Evolutionary conservation across 2,113 vertebrate genomes (phyloP).

Genomic region (Channa maculata): DNA sequence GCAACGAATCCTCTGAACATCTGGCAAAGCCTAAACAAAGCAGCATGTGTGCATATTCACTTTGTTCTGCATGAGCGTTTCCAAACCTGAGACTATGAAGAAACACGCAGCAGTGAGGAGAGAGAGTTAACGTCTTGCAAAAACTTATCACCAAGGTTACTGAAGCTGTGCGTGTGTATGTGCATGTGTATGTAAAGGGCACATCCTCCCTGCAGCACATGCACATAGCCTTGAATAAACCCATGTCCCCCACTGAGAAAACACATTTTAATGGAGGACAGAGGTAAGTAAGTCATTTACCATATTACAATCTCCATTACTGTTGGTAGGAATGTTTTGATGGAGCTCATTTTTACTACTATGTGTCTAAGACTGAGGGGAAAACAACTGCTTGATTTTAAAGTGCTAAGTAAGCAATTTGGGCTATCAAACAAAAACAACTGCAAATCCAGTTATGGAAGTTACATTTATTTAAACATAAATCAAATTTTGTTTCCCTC

Average conservation of each 20-base stretch:
- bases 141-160: constrained; percentile 61
- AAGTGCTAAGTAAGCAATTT: constrained; percentile 57
- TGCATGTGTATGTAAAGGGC: constrained; percentile 51
- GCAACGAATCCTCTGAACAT: constrained; percentile 56
- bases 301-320: constrained; percentile 17
- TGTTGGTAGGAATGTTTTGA: constrained; percentile 5
- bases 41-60: constrained; percentile 30
- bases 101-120: constrained; percentile 19
- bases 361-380: constrained; percentile 23
- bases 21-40: constrained; percentile 64
- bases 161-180: constrained; percentile 45
- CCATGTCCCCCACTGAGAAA: constrained; percentile 43
- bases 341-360: constrained; percentile 39
- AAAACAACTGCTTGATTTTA: constrained; percentile 40
- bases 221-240: constrained; percentile 50
- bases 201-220: constrained; percentile 50
- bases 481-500: constrained; percentile 47
- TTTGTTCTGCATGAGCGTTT: constrained; percentile 56
- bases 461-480: constrained; percentile 57
- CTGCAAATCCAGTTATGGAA: constrained; percentile 54
- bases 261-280: constrained; percentile 43
- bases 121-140: constrained; percentile 38
- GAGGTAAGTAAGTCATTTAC: constrained; percentile 42
- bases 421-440: constrained; percentile 65
- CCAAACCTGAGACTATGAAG: constrained; percentile 9